Base-by-base conservation (phyloP, 2,797 vertebrate genomes). In the Dicrostonyx torquatus region DNA sequence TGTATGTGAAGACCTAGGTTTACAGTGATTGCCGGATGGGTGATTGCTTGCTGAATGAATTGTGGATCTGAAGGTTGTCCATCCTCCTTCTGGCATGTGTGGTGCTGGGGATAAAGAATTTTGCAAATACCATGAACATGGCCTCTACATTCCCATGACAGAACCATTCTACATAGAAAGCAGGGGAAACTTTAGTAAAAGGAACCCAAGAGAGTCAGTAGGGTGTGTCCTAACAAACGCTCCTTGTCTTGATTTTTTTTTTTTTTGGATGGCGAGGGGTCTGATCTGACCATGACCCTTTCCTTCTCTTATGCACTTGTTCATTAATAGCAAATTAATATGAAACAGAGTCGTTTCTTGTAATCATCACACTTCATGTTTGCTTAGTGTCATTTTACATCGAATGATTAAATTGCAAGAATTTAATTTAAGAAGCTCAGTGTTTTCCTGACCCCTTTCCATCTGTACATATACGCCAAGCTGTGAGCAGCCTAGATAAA, bases 371-470 rank as follows among this genome's bases (percentile, higher is more conserved):
- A 2, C 79, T 90, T 96, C 91, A 70, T 79, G 45, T 94, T 92
- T 95, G 22, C 53, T 94, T 80, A 22, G 6, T 86, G 50, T 20
- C 58, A 1, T 77, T 13, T 94, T 66, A 58, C 6, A 55, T 4
- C 79, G 58, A 94, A 91, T 76, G 37, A 78, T 90, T 37, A 92
- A 86, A 94, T 91, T 93, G 18, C 2, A 2, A 2, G 55, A 58
- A 58, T 58, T 58, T 58, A 58, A 58, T 58, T 22, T 55, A 80
- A 66, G 66, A 89, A 89, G 66, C 83, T 72, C 26, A 80, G 6
- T 84, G 40, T 92, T 80, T 96, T 94, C 9, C 12, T 78, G 11
- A 90, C 91, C 3, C 34, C 77, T 92, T 89, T 5, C 66, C 83
- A 78, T 70, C 40, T 93, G 48, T 64, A 85, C 53, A 70, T 91